These are phyloP conservation scores for Lamellibrachia satsuma DNA, from an alignment of 2,888 invertebrate species.

Conservation along the genomic window DNA sequence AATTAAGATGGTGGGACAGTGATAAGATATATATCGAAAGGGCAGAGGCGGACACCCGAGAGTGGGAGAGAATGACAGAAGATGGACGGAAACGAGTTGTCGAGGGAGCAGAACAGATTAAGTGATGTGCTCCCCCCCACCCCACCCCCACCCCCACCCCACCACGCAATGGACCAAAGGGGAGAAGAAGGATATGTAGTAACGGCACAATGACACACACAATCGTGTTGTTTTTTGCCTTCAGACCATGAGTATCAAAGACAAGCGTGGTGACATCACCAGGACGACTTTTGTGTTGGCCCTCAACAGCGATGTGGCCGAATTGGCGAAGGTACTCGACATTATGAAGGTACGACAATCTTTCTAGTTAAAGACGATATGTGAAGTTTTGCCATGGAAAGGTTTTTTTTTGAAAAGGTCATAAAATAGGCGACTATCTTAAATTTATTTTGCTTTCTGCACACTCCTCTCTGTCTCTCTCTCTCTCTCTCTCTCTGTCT, in stretches of 20 bases:
- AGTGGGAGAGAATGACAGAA: too few species aligned
- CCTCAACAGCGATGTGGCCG: background rate
- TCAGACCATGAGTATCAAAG: background rate
- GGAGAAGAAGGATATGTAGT: background rate
- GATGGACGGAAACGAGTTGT: too few species aligned
- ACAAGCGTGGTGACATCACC: background rate
- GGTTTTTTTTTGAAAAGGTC: background rate
- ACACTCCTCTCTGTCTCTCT: background rate
- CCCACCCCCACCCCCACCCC: too few species aligned
- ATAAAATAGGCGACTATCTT: background rate
- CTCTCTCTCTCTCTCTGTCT: constrained; percentile 23
- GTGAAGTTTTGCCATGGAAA: background rate
- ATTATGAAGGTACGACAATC: background rate
- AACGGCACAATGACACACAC: background rate
- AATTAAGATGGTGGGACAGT: too few species aligned
- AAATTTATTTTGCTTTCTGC: too few species aligned
- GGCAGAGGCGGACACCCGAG: too few species aligned
- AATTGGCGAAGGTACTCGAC: background rate
- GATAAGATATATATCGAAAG: too few species aligned
- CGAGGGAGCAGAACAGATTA: too few species aligned
- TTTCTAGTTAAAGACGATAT: background rate
- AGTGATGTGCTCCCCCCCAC: too few species aligned
- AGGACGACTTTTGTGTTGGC: constrained; percentile 1
- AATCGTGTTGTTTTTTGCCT: background rate
- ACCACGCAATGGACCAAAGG: too few species aligned